phyloP scores from a whole-genome alignment of 2,888 invertebrate genomes.

The Pristionchus exspectatus region DNA sequence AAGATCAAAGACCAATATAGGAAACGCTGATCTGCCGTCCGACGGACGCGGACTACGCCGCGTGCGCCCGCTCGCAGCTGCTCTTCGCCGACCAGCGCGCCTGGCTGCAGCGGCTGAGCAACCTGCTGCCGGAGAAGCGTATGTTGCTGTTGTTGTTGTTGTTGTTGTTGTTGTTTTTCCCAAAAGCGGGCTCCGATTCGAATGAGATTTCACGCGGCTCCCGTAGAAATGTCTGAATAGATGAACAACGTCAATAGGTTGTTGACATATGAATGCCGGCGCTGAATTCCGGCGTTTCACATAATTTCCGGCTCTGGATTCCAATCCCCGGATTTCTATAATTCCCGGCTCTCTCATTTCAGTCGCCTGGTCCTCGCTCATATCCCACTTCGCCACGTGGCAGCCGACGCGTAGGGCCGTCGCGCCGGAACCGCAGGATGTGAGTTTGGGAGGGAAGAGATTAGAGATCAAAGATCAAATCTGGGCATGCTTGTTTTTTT shows the following conservation, averaged over 20 bases:
- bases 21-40: conserved; percentile 65
- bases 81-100: conserved; percentile 63
- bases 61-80: conserved; percentile 65
- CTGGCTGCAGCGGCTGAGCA: conserved; percentile 65
- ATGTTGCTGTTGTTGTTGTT: neutral
- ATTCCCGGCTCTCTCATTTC: conserved; percentile 1
- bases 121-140: conserved; percentile 63
- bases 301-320: neutral
- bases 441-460: neutral
- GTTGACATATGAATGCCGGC: too few species aligned
- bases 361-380: conserved; percentile 38
- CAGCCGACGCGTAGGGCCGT: neutral
- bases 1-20: conserved; percentile 48
- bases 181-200: neutral
- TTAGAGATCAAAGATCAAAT: neutral
- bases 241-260: too few species aligned
- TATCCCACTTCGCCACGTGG: conserved; percentile 18
- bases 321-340: neutral
- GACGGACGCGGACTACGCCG: conserved; percentile 59
- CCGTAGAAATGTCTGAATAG: neutral
- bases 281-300: too few species aligned
- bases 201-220: neutral
- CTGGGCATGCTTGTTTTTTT: too few species aligned
- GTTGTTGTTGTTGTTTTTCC: neutral
- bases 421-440: neutral